Percentiles rank a stretch among this genome's conserved stretches.
Conservation (phyloP, 2,113 vertebrate species). For the Catharus minimus region DNA sequence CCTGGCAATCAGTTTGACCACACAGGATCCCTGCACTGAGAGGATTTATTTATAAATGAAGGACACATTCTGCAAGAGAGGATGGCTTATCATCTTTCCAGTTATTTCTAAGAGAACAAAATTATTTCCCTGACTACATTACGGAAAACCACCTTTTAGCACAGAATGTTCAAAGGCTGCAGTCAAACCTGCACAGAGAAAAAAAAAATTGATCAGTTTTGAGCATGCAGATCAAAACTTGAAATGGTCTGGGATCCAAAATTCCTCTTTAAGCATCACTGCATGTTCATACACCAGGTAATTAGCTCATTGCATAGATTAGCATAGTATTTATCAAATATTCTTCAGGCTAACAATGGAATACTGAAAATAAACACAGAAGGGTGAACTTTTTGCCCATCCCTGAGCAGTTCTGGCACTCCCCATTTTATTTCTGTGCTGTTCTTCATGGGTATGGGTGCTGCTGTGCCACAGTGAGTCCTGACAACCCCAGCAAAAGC, state of each 20-base stretch:
- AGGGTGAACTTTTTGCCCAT: not conserved
- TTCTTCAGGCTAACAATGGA: not conserved
- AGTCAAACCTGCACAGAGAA: not conserved
- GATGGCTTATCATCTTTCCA: not conserved
- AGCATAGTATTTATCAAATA: not conserved
- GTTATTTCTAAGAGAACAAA: not conserved
- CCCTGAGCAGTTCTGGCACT: not conserved
- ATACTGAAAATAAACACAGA: not conserved
- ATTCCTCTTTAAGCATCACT: not conserved
- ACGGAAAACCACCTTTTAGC: not conserved
- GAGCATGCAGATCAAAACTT: not conserved
- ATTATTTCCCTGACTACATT: not conserved
- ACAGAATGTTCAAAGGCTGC: not conserved
- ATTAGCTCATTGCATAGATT: not conserved
- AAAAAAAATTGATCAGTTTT: not conserved
- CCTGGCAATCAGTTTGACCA: not conserved
- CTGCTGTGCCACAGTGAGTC: not conserved
- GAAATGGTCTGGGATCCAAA: not conserved
- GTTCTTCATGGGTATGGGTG: accelerated
- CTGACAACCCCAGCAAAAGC: not conserved
- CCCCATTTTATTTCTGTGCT: not conserved
- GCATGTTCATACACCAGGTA: not conserved
- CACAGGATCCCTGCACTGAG: not conserved
- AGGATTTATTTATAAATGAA: not conserved
- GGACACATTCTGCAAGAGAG: not conserved